Evolutionary conservation across 1,140 invertebrate genomes (phyloP).

Genomic region (Ceratoteleas bidentatus): DNA sequence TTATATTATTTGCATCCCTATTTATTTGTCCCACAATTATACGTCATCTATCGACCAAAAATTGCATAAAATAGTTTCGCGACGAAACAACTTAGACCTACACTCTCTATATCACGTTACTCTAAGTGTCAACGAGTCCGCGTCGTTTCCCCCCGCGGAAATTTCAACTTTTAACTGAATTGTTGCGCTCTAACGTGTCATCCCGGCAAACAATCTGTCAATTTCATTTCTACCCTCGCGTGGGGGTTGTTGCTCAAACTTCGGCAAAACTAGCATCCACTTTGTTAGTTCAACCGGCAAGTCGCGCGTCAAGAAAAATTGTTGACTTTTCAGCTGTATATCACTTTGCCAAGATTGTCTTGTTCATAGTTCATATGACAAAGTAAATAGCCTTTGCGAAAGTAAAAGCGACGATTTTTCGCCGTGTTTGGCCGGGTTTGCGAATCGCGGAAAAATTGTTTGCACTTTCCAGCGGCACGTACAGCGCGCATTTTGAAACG

Average conservation of each 20-base stretch:
- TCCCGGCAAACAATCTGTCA: slow-evolving; percentile 33
- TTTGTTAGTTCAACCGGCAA: slow-evolving; percentile 10
- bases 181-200: slow-evolving; percentile 30
- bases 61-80: too few species aligned
- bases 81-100: too few species aligned
- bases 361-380: background rate
- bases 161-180: slow-evolving; percentile 30
- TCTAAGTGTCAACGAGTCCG: too few species aligned
- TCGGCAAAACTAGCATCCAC: slow-evolving; percentile 26
- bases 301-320: slow-evolving; percentile 13
- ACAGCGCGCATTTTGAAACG: background rate
- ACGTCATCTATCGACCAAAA: too few species aligned
- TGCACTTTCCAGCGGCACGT: background rate
- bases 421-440: background rate
- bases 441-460: background rate
- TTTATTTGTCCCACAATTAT: too few species aligned
- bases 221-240: slow-evolving; percentile 9
- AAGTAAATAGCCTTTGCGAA: background rate
- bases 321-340: slow-evolving; percentile 12
- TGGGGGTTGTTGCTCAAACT: slow-evolving; percentile 30
- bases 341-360: slow-evolving; percentile 1
- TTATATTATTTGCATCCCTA: too few species aligned
- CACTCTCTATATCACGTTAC: too few species aligned
- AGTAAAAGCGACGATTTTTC: background rate
- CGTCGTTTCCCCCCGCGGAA: background rate